These are phyloP conservation scores for Drosophila lacteicornis DNA, from an alignment of 1,140 invertebrate genomes.

Conservation along the genomic window DNA sequence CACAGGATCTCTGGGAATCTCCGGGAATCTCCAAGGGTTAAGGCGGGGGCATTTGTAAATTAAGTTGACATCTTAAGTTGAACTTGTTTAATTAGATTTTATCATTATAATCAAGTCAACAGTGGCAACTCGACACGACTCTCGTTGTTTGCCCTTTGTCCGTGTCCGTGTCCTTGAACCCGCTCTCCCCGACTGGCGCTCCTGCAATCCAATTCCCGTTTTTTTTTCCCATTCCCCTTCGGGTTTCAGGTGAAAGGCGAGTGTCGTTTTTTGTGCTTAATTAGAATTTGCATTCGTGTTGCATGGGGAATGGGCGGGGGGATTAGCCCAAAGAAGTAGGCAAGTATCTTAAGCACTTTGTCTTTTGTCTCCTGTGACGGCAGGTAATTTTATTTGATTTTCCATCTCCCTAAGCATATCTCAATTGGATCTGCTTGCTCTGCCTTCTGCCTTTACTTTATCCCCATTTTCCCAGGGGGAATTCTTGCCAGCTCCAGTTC, in stretches of 20 bases:
- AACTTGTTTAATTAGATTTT: slow-evolving; percentile 83
- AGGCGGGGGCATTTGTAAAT: slow-evolving; percentile 57
- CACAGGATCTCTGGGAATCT: slow-evolving; percentile 9
- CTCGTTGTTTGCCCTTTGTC: slow-evolving; percentile 26
- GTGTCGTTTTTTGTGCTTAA: slow-evolving; percentile 31
- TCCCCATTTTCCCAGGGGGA: background rate
- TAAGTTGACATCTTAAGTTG: slow-evolving; percentile 78
- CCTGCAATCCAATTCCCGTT: slow-evolving; percentile 6
- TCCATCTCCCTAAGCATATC: slow-evolving; percentile 11
- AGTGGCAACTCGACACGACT: slow-evolving; percentile 43
- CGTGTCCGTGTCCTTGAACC: slow-evolving; percentile 22
- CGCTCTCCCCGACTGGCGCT: background rate
- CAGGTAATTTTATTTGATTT: slow-evolving; percentile 41
- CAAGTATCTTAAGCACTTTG: slow-evolving; percentile 30
- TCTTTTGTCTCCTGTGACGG: background rate
- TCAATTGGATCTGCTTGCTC: slow-evolving; percentile 5
- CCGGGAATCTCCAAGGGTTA: slow-evolving; percentile 1
- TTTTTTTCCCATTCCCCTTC: background rate
- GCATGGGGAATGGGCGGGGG: slow-evolving; percentile 9
- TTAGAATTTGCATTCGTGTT: slow-evolving; percentile 45
- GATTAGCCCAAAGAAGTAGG: slow-evolving; percentile 23
- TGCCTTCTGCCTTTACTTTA: background rate
- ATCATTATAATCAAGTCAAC: slow-evolving; percentile 78
- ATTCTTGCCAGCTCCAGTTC: background rate
- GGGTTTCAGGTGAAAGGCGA: slow-evolving; percentile 12